Percentiles rank a stretch among this genome's conserved stretches.
Evolutionary conservation across 2,113 vertebrate species (phyloP).

Genomic region (Cynocephalus volans): DNA sequence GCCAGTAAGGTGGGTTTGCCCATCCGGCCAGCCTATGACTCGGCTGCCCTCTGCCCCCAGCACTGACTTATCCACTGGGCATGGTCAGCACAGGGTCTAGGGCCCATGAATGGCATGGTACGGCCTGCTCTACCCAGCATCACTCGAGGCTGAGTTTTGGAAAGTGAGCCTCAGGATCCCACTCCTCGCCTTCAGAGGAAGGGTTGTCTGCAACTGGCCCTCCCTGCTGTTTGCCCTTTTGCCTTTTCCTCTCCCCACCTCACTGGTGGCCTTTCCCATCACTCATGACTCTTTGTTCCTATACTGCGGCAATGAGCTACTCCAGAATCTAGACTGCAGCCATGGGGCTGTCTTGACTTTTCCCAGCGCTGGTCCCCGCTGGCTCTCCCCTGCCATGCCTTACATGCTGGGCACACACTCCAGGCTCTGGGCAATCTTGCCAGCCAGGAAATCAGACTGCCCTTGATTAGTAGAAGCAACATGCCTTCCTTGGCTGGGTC

Average conservation of each 20-base stretch:
- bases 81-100: neutral
- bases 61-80: neutral
- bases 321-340: neutral
- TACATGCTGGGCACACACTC: neutral
- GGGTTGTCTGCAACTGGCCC: neutral
- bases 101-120: fast-evolving
- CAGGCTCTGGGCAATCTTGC: neutral
- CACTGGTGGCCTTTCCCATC: neutral
- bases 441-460: constrained; percentile 53
- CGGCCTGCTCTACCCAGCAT: neutral
- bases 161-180: fast-evolving
- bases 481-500: constrained; percentile 67
- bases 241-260: neutral
- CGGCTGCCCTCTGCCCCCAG: neutral
- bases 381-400: neutral
- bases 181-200: neutral
- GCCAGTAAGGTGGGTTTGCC: too few species aligned
- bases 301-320: neutral
- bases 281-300: neutral
- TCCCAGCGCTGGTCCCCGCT: neutral
- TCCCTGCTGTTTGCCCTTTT: neutral
- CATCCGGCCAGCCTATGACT: fast-evolving
- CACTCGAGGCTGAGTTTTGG: neutral
- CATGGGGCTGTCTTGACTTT: neutral
- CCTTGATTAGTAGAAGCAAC: constrained; percentile 61